A percentile compares a stretch with the other conserved stretches of the same genome.
Conservation (phyloP, 2,888 invertebrate species). For the Xanthia icteritia region DNA sequence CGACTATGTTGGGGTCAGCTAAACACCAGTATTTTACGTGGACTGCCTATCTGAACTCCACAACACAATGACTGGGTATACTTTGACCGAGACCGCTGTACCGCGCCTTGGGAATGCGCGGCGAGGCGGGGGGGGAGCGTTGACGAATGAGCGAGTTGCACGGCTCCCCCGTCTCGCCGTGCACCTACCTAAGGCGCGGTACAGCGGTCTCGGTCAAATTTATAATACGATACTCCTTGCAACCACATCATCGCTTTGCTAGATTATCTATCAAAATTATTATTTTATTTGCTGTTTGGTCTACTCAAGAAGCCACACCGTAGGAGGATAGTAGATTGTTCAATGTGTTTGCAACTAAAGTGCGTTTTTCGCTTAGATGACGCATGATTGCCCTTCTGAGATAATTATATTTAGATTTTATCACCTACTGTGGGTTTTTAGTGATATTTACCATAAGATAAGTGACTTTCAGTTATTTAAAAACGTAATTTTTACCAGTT, state of each 20-base stretch:
- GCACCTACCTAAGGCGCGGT: background rate
- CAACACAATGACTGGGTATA: background rate
- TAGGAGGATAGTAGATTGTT: background rate
- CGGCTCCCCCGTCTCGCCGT: background rate
- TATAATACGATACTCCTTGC: no score
- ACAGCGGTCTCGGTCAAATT: no score
- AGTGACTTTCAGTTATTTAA: background rate
- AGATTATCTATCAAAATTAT: no score
- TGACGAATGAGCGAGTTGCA: background rate
- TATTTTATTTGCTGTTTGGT: background rate
- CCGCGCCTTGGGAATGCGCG: background rate
- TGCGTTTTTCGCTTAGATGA: constrained; percentile 20
- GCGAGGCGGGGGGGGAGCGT: background rate
- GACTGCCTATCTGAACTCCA: no score
- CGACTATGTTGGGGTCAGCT: no score
- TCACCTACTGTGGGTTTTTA: constrained; percentile 22
- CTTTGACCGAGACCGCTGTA: background rate
- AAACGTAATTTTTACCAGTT: no score
- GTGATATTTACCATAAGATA: constrained; percentile 1
- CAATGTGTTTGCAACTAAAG: constrained; percentile 6
- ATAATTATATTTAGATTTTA: constrained; percentile 32
- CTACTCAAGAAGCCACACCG: background rate
- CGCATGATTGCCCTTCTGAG: constrained; percentile 28
- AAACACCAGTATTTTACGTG: no score
- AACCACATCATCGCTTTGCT: no score